Evolutionary conservation across 2,113 vertebrate genomes (phyloP).

Genomic region (Micronycteris hirsuta): DNA sequence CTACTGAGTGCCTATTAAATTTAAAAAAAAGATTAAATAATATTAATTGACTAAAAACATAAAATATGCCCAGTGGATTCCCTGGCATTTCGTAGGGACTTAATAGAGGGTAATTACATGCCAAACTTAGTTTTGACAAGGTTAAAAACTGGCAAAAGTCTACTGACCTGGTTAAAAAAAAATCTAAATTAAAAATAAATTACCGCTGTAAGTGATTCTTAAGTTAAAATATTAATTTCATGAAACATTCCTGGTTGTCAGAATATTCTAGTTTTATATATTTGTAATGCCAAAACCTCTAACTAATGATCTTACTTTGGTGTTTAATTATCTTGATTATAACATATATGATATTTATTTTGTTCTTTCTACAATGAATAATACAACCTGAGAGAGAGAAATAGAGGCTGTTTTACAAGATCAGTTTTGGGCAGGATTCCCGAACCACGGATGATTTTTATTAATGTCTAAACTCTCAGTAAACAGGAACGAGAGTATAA

Average conservation of each 20-base stretch:
- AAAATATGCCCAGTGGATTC: neutral
- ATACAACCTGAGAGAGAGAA: neutral
- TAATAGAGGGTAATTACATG: conserved; percentile 15
- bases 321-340: conserved; percentile 47
- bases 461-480: neutral
- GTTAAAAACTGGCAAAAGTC: conserved; percentile 31
- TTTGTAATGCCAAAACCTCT: conserved; percentile 25
- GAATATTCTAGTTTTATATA: conserved; percentile 54
- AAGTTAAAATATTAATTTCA: conserved; percentile 45
- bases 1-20: neutral
- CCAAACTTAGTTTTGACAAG: neutral
- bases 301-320: neutral
- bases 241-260: conserved; percentile 2
- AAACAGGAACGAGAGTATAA: conserved; percentile 27
- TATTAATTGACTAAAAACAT: conserved; percentile 32
- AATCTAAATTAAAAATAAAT: conserved; percentile 44
- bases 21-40: conserved; percentile 26
- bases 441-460: conserved; percentile 7
- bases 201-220: conserved; percentile 1
- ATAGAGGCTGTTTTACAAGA: neutral
- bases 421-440: conserved; percentile 8
- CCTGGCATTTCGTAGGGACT: neutral
- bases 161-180: neutral
- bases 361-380: conserved; percentile 23
- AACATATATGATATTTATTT: conserved; percentile 35